phyloP scores from a whole-genome alignment of 1,140 invertebrate genomes.

The Trichomalopsis sarcophagae region DNA sequence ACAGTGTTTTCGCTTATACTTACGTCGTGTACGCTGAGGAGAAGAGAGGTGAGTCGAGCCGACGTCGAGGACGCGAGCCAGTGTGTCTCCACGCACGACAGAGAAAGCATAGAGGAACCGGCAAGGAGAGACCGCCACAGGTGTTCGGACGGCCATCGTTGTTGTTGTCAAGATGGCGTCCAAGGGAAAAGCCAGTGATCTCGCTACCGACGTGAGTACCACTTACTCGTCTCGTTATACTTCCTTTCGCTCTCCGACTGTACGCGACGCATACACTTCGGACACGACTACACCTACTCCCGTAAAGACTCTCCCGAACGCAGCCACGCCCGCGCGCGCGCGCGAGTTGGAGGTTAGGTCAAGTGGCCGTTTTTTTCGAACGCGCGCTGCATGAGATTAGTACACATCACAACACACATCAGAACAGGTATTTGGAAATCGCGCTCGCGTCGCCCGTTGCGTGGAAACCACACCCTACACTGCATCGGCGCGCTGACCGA shows the following conservation, averaged over 20 bases:
- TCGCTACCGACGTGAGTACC: slow-evolving; percentile 68
- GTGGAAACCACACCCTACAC: slow-evolving; percentile 40
- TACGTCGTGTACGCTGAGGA: background rate
- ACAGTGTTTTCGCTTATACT: background rate
- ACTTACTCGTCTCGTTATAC: background rate
- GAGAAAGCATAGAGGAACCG: background rate
- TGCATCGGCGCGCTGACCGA: background rate
- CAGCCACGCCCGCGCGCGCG: background rate
- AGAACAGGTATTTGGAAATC: background rate
- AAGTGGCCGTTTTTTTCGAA: background rate
- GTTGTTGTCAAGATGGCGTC: slow-evolving; percentile 73
- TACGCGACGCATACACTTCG: background rate
- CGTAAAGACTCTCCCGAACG: background rate
- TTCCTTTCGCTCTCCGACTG: background rate
- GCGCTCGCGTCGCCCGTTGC: background rate
- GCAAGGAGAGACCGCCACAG: slow-evolving; percentile 53
- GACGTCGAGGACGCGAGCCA: background rate
- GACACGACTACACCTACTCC: background rate
- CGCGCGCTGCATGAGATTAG: background rate
- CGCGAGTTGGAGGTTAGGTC: background rate
- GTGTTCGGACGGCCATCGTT: slow-evolving; percentile 61
- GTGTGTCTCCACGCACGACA: background rate
- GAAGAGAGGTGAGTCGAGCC: background rate
- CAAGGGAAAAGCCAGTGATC: slow-evolving; percentile 62
- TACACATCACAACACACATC: background rate